Evolutionary conservation across 2,888 invertebrate species (phyloP), one percentile per base, ranked within the genome.

Genomic region (Sphaeridia pumilis): DNA sequence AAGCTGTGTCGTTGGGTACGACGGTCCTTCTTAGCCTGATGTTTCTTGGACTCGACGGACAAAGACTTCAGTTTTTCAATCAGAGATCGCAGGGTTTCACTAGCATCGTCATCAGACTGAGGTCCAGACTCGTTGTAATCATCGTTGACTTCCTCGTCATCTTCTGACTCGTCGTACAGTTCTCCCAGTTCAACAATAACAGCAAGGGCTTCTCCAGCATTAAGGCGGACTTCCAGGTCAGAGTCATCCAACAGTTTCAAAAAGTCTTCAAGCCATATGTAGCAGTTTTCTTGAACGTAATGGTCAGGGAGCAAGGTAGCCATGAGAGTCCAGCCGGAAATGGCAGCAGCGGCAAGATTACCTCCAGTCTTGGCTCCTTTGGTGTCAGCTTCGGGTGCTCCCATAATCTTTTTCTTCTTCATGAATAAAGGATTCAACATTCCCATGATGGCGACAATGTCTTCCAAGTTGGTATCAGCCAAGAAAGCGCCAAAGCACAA

Each of bases 1-100:
- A 97, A 97, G 61, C 88, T 89, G 24, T 94, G 92, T 12, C 94
- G 78, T 71, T 97, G 97, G 64, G 87, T 79, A 70, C 93, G 87
- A 54, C 94, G 80, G 71, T 97, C 95, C 58, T 89, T 85, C 71
- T 97, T 97, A 25, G 94, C 92, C 63, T 90, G 75, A 68, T 82
- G 90, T 74, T 97, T 97, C 70, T 90, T 86, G 36, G 92, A 90
- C 74, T 97, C 97, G 0, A 87, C 85, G 12, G 94, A 86, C 59
- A 97, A 75, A 66, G 82, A 78, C 54, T 80, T 81, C 49, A 97
- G 78, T 43, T 78, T 78, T 55, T 83, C 83, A 65, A 83, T 76
- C 46, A 92, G 72, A 46, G 76, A 76, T 53, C 21, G 25, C 21
- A 57, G 36, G 42, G 42, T 42, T 5, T 46, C 41, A 31, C 25